phyloP scores from a whole-genome alignment of 2,113 vertebrate species.

The Chloebia gouldiae region DNA sequence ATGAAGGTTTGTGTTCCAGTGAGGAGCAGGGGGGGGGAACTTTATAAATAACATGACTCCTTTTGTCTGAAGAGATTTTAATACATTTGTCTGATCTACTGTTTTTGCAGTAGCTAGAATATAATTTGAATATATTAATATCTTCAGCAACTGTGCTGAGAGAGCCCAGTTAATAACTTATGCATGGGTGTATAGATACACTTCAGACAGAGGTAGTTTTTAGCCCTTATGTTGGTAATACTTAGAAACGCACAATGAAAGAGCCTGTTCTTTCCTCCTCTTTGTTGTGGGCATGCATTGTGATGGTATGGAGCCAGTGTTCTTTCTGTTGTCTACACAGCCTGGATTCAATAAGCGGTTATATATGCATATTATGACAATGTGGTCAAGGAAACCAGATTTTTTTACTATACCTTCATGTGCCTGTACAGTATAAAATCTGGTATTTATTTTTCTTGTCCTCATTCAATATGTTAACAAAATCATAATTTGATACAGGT shows the following conservation, averaged over 20 bases:
- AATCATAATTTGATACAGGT: slow-evolving; percentile 85
- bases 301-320: slow-evolving; percentile 85
- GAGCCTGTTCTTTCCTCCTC: slow-evolving; percentile 81
- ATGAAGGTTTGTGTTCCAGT: slow-evolving; percentile 53
- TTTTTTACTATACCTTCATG: slow-evolving; percentile 88
- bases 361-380: slow-evolving; percentile 90
- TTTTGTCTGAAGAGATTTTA: slow-evolving; percentile 75
- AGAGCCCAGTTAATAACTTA: slow-evolving; percentile 78
- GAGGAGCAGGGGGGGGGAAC: neutral
- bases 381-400: slow-evolving; percentile 90
- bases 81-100: slow-evolving; percentile 72
- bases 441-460: slow-evolving; percentile 84
- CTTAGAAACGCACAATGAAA: slow-evolving; percentile 83
- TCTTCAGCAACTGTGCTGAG: slow-evolving; percentile 75
- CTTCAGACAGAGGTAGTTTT: slow-evolving; percentile 83
- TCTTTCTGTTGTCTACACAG: slow-evolving; percentile 83
- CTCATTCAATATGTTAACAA: slow-evolving; percentile 81
- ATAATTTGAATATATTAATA: slow-evolving; percentile 83
- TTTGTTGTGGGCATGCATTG: slow-evolving; percentile 93
- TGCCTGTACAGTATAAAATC: slow-evolving; percentile 80
- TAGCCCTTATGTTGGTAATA: slow-evolving; percentile 78
- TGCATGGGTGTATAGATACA: slow-evolving; percentile 75
- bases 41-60: slow-evolving; percentile 57
- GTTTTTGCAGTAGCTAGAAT: slow-evolving; percentile 77
- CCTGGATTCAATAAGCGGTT: slow-evolving; percentile 96